These are phyloP conservation scores for Dolichallabes microphthalmus DNA, from an alignment of 2,113 vertebrate genomes.

Conservation along the genomic window DNA sequence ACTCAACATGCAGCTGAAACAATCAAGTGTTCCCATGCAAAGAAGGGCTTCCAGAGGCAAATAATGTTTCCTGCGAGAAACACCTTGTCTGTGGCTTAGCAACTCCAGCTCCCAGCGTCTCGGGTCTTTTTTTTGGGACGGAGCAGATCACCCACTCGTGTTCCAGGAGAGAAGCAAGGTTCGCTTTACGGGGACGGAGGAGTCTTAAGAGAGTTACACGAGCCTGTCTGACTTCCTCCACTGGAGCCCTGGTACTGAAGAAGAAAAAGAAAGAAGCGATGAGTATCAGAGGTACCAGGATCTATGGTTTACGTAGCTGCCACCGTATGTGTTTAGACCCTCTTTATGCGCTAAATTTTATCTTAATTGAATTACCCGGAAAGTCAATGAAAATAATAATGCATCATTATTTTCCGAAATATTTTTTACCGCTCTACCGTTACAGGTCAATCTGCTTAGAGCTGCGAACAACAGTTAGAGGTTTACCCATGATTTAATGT, in stretches of 20 bases:
- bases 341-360: too few species aligned
- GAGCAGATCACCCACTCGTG: neutral
- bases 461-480: too few species aligned
- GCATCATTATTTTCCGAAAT: too few species aligned
- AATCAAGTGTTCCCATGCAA: conserved; percentile 66
- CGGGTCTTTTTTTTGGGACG: conserved; percentile 6
- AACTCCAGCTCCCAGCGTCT: conserved; percentile 11
- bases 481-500: too few species aligned
- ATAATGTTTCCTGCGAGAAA: conserved; percentile 33
- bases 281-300: neutral
- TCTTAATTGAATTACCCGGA: too few species aligned
- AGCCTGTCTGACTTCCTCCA: conserved; percentile 72
- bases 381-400: too few species aligned
- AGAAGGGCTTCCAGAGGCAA: conserved; percentile 51
- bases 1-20: conserved; percentile 84
- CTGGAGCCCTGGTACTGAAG: conserved; percentile 68
- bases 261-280: conserved; percentile 14
- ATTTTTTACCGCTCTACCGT: too few species aligned
- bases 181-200: conserved; percentile 70
- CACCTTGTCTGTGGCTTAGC: conserved; percentile 1
- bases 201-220: conserved; percentile 76
- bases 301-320: too few species aligned
- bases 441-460: too few species aligned
- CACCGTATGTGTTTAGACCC: too few species aligned
- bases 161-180: conserved; percentile 7